Evolutionary conservation across 2,113 vertebrate species (phyloP), one percentile per base, ranked within the genome.

Genomic region (Lanius collurio): DNA sequence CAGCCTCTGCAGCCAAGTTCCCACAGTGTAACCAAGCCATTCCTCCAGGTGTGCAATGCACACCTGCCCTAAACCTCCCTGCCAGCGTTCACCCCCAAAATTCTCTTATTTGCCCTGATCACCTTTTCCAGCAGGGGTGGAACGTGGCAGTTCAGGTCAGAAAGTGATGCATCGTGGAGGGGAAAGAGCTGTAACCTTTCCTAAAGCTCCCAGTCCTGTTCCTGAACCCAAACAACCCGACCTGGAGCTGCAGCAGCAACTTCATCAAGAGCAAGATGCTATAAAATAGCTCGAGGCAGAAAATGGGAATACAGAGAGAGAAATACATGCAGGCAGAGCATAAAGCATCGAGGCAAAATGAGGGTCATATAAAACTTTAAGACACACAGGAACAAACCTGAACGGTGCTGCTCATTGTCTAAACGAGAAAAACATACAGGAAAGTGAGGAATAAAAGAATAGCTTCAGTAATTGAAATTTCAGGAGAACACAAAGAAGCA

Each of bases 401-500:
- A 84, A 78, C 6, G 33, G 44, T 39, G 46, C 31, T 57, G 33
- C 47, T 89, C 26, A n/a, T 95, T 91, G 90, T 80, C 85, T 86
- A 83, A 95, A 93, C 78, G 85, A 92, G 88, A 93, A 79, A 92
- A 97, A 88, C 31, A 63, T n/a, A 31, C 33, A n/a, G 82, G 55
- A 84, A 85, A 83, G 37, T 11, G 37, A 59, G 90, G 83, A 94
- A 89, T 77, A 91, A 94, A 89, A 84, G 64, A 89, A 94, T 35
- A 49, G 75, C 47, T 77, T 83, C 60, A 41, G 83, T 96, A 96
- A 96, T 70, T 95, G 96, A 95, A 96, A 94, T 90, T 95, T 95
- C 90, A 87, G 90, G 84, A 86, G 67, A 93, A 86, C 85, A 93
- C 84, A 90, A 83, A 94, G 82, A 67, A 86, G 55, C 55, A 80